Conservation (phyloP, 2,888 invertebrate species). For the Tetanocera ferruginea region DNA sequence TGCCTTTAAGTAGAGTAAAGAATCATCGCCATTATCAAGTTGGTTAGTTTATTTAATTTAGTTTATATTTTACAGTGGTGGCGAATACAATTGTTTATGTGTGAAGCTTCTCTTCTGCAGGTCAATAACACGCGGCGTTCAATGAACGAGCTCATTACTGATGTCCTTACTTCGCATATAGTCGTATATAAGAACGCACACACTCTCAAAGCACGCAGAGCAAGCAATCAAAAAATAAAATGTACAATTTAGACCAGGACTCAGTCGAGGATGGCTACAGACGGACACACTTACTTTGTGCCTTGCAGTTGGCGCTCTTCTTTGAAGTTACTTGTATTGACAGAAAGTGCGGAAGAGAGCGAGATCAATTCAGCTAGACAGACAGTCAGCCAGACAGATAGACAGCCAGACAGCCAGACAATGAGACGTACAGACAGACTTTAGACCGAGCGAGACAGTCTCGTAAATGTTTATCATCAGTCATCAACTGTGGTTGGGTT, state of each 20-base stretch:
- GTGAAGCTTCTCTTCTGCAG: background rate
- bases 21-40: no score
- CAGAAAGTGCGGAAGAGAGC: background rate
- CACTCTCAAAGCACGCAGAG: background rate
- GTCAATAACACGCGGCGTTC: slow-evolving; percentile 29
- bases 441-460: background rate
- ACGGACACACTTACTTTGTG: background rate
- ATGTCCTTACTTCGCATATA: background rate
- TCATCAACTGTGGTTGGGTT: background rate
- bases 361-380: background rate
- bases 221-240: slow-evolving; percentile 7
- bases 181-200: background rate
- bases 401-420: background rate
- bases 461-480: background rate
- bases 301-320: background rate
- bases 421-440: background rate
- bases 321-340: background rate
- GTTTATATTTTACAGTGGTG: no score
- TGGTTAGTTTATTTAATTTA: no score
- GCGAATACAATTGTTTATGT: no score
- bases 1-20: no score
- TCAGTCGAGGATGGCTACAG: background rate
- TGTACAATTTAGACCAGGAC: slow-evolving; percentile 18
- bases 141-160: slow-evolving; percentile 4
- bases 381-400: background rate